Evolutionary conservation across 2,888 invertebrate genomes (phyloP), one percentile per base, ranked within the genome.

Genomic region (Didymodactylos carnosus): DNA sequence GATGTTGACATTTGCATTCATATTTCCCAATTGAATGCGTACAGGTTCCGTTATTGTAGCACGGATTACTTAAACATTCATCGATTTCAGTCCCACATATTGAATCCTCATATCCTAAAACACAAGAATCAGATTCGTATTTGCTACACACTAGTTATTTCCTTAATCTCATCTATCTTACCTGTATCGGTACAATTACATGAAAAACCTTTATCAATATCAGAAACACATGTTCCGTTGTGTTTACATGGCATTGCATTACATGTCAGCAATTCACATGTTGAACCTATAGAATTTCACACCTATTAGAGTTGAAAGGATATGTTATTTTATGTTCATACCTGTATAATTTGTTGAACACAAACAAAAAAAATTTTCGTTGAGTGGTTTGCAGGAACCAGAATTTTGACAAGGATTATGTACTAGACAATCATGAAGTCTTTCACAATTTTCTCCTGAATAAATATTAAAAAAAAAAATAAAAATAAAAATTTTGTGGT

Each of bases 161-260:
- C 46, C 16, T 46, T 16, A 16, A 46, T 16, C 46, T 46, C 16
- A n/a, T n/a, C n/a, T n/a, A n/a, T 41, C 14, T 76, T 77, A 80
- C 80, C 80, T 75, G 80, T 78, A 23, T 76, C 78, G 23, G 77
- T 77, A 75, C 81, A 81, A 70, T 78, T 78, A 75, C 81, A 81
- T 6, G 73, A 71, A 69, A 76, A 80, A 25, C 49, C 75, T 39
- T 77, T 78, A 7, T 79, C 69, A 16, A 71, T 72, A 70, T 80
- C 77, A 1, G 76, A 75, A 75, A 23, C 27, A 39, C 74, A 74
- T 69, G 53, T 39, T 23, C 53, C 53, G 27, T 69, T 69, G 35
- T 74, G 74, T 25, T 71, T 29, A 41, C 74, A 74, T 16, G 74
- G 74, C 39, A 41, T 39, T 5, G 71, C 39, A 40, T 71, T 71